These are phyloP conservation scores for Pipistrellus pipistrellus DNA, from an alignment of 2,797 vertebrate genomes.

Conservation along the genomic window DNA sequence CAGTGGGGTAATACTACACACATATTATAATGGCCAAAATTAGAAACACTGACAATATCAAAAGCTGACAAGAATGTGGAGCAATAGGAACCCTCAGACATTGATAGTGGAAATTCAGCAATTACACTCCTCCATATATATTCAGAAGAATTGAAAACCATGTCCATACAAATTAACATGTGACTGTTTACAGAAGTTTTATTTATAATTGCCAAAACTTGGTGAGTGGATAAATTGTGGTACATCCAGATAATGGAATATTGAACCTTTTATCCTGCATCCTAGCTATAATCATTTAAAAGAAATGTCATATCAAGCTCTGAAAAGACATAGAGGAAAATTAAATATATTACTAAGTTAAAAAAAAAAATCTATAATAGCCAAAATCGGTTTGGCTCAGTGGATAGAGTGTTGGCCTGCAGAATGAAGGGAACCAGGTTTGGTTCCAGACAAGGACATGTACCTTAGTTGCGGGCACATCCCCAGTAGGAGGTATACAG, in stretches of 20 bases:
- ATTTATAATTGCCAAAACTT: background rate
- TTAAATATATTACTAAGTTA: background rate
- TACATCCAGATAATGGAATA: background rate
- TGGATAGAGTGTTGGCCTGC: no score
- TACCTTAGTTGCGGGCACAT: no score
- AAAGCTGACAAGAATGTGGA: background rate
- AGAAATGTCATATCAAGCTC: background rate
- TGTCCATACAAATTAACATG: background rate
- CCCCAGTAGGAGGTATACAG: no score
- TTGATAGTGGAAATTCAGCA: background rate
- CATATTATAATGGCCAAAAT: background rate
- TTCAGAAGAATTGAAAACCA: background rate
- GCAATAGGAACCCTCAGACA: background rate
- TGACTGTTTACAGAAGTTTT: background rate
- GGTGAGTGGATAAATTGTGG: background rate
- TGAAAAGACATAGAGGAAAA: background rate
- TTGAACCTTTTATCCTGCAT: background rate
- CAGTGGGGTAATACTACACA: background rate
- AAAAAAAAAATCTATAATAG: no score
- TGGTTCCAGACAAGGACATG: no score
- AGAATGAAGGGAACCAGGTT: no score
- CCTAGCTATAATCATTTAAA: background rate
- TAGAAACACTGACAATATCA: background rate
- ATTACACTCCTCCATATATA: background rate
- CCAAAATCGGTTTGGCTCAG: no score